Evolutionary conservation across 2,797 vertebrate genomes (phyloP), one percentile per base, ranked within the genome.

Genomic region (Gymnocypris eckloni): DNA sequence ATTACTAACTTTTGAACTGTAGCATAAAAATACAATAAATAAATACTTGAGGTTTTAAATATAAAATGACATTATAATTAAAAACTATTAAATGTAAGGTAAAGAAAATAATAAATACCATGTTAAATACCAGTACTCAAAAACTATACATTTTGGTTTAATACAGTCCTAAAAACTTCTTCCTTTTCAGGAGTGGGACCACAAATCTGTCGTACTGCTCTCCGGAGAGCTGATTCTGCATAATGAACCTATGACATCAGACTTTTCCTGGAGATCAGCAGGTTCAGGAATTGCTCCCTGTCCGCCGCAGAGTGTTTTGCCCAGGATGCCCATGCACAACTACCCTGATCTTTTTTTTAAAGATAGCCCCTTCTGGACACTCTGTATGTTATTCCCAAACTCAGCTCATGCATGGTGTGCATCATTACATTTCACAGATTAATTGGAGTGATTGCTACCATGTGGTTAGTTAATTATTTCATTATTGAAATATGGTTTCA

Each of bases 191-290:
- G 5, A 25, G 33, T 41, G 72, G 43, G 18, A 50, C 13, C 59
- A 83, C 82, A 76, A 50, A 83, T 80, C 82, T 75, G 43, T 81
- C 12, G 18, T 85, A 69, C 41, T 81, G 41, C 59, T 80, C 73
- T 81, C 69, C 28, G 67, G 77, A 86, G 59, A 83, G 50, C 41
- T 18, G 28, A 73, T 82, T 75, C 71, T 75, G 71, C 56, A 50
- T 75, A 83, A 83, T 83, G 20, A 45, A 39, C 71, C 20, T 6
- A 45, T 84, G 82, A 84, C 61, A 84, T 84, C 82, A 84, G 59
- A 69, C 13, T 37, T 64, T 75, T 77, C 9, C n/a, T 54, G n/a
- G 61, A 77, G 72, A 77, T 77, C 73, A 84, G 82, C 72, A 84
- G 73, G 45, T 77, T 84, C 73, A 77, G 64, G 16, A 84, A 84